phyloP scores from a whole-genome alignment of 1,140 invertebrate genomes.

The Schlechtendalia chinensis region DNA sequence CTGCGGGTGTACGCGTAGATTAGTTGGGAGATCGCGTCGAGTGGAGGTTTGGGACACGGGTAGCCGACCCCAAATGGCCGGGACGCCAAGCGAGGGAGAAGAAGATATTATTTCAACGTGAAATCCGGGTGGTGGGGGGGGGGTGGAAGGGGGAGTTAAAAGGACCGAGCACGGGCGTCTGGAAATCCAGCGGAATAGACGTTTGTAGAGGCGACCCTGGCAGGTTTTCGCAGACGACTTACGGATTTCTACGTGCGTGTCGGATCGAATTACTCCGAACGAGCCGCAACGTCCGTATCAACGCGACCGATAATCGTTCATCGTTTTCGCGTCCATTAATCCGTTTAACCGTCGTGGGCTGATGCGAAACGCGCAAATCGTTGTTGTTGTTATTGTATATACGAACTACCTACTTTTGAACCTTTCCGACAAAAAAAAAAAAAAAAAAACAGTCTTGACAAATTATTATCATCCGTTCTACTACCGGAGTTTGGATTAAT shows the following conservation, averaged over 20 bases:
- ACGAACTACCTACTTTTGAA: background rate
- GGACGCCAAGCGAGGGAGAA: no score
- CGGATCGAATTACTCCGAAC: background rate
- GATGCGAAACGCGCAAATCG: background rate
- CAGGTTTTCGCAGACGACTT: no score
- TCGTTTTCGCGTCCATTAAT: constrained; percentile 38
- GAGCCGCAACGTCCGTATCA: no score
- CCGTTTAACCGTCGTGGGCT: constrained; percentile 9
- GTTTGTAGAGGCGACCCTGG: no score
- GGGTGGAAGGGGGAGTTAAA: no score
- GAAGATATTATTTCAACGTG: no score
- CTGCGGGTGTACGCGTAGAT: no score
- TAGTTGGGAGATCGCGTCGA: no score
- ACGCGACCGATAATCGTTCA: constrained; percentile 16
- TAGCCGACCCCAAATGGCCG: no score
- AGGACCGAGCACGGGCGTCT: background rate
- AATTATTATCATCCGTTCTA: constrained; percentile 47
- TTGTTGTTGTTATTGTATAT: background rate
- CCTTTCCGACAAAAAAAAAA: constrained; percentile 21
- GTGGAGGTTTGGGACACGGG: no score
- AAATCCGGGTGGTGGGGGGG: no score
- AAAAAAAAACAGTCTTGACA: constrained; percentile 38
- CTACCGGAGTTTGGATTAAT: constrained; percentile 48
- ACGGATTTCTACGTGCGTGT: constrained; percentile 15
- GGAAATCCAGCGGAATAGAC: constrained; percentile 32